A percentile compares a stretch with the other conserved stretches of the same genome.
Evolutionary conservation across 1,140 invertebrate species (phyloP).

Genomic region (Myzus persicae): DNA sequence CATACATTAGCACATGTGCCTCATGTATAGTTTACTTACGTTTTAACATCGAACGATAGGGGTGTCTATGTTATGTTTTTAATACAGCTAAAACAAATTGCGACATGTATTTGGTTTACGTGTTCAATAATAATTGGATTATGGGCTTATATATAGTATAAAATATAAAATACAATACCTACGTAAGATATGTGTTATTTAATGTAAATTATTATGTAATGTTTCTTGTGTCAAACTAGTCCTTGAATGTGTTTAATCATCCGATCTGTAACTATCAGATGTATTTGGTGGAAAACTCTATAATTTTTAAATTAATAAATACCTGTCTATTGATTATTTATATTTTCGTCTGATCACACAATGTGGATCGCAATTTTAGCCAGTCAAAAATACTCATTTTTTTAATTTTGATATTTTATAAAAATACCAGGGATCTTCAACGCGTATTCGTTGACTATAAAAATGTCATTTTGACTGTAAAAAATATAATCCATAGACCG

Average conservation of each 20-base stretch:
- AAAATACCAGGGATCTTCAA: accelerated
- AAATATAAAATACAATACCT: background rate
- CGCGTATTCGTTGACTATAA: background rate
- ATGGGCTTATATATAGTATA: background rate
- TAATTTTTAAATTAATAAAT: too few relatives aligned
- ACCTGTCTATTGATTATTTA: background rate
- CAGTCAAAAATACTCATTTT: background rate
- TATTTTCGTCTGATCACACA: background rate
- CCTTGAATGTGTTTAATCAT: background rate
- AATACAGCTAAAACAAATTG: background rate
- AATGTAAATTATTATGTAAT: background rate
- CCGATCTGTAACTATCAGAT: accelerated
- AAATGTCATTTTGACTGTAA: too few relatives aligned
- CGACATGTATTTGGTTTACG: background rate
- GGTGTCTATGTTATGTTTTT: background rate
- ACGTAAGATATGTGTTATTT: background rate
- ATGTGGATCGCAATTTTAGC: background rate
- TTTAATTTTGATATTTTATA: background rate
- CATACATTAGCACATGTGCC: background rate
- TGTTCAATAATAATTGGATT: background rate
- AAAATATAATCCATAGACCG: background rate
- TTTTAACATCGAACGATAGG: background rate
- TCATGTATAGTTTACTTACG: background rate
- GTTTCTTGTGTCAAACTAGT: background rate
- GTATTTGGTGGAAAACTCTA: background rate